Base-by-base conservation (phyloP, 2,113 vertebrate genomes). In the Stegastes partitus region DNA sequence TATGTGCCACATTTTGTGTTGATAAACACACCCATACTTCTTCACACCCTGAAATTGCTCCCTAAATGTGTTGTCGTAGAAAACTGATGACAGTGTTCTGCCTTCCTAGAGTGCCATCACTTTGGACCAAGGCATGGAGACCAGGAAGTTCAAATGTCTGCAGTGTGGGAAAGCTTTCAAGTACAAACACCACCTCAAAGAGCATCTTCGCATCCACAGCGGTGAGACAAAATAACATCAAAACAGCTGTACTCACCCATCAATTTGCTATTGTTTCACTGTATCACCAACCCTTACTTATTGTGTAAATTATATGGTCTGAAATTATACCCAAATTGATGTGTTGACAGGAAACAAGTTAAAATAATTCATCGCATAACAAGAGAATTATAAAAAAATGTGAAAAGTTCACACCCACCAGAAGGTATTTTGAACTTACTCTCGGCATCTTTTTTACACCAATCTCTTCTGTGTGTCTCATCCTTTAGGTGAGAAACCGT, bases 121-220 rank as follows among this genome's bases (percentile, higher is more conserved):
- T 44, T 87, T 91, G 69, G 94, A 95, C 65, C 92, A 92, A 65
- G 68, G 78, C 42, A 66, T 88, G 65, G 95, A 95, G 83, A 94
- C 84, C 74, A 92, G 95, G 70, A 96, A 96, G 89, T 96, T 95
- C 74, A 95, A 95, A 91, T 96, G 95, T 85, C 74, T 91, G 64
- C 93, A 96, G 83, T 96, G 95, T 92, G 95, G 94, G 66, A 96
- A 96, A 88, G 94, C 95, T 2, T 96, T 96, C 89, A 96, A 96
- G 88, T 96, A 96, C 91, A 96, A 96, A 83, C 95, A 96, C 84
- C 95, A 96, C 88, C 94, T 96, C 76, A 96, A 96, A 89, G 95
- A 96, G 75, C 95, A 96, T 84, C 91, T 96, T 37, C 94, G 95
- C 23, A 96, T 96, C 84, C 95, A 96, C 87, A 96, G 95, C 61